Evolutionary conservation across 2,113 vertebrate species (phyloP).

Genomic region (Caranx ignobilis): DNA sequence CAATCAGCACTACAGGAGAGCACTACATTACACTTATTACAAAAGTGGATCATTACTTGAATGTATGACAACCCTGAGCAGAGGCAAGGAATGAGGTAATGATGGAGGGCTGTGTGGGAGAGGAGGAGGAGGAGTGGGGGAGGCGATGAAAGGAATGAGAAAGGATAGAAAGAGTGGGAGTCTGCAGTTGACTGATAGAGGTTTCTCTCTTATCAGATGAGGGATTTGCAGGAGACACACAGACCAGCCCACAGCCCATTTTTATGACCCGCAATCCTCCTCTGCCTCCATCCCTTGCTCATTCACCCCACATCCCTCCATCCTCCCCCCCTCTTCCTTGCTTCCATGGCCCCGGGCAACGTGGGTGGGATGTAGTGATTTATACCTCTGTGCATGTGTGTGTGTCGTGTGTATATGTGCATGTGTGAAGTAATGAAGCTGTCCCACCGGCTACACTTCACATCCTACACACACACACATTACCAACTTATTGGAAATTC

Average conservation of each 20-base stretch:
- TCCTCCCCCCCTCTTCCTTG: slow-evolving; percentile 48
- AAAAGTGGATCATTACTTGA: slow-evolving; percentile 35
- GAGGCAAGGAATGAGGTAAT: slow-evolving; percentile 59
- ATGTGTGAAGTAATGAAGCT: slow-evolving; percentile 55
- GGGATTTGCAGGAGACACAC: slow-evolving; percentile 68
- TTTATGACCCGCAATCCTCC: slow-evolving; percentile 70
- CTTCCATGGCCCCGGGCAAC: slow-evolving; percentile 54
- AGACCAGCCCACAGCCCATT: slow-evolving; percentile 64
- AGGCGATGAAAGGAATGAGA: slow-evolving; percentile 58
- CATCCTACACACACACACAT: slow-evolving; percentile 57
- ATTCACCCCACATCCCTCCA: slow-evolving; percentile 39
- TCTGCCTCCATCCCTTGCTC: slow-evolving; percentile 54
- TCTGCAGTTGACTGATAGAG: slow-evolving; percentile 65
- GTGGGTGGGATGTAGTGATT: slow-evolving; percentile 76
- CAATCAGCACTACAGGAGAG: slow-evolving; percentile 16
- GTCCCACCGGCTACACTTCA: slow-evolving; percentile 55
- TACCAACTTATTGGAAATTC: slow-evolving; percentile 54
- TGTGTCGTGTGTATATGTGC: slow-evolving; percentile 30
- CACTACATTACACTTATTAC: slow-evolving; percentile 4
- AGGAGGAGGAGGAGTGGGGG: slow-evolving; percentile 57
- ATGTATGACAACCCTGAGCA: slow-evolving; percentile 51
- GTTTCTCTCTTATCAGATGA: slow-evolving; percentile 70
- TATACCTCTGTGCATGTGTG: slow-evolving; percentile 62
- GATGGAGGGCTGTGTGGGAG: slow-evolving; percentile 57
- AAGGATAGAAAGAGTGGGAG: slow-evolving; percentile 57